Percentiles rank a stretch among this genome's conserved stretches.
Evolutionary conservation across 2,888 invertebrate genomes (phyloP).

Genomic region (Drosophila infuscata): DNA sequence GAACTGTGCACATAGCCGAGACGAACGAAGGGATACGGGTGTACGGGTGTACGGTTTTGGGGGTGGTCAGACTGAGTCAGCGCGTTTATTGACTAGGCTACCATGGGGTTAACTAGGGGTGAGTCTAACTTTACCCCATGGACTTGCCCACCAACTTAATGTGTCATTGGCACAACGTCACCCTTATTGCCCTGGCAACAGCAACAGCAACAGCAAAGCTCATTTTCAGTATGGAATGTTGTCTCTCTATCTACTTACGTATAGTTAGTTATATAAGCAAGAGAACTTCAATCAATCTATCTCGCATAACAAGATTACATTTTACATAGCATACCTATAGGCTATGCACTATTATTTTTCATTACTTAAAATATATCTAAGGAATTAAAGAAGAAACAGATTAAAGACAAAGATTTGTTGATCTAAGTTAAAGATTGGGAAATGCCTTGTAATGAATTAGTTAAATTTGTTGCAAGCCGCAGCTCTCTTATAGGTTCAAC

Average conservation of each 20-base stretch:
- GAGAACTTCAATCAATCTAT: background rate
- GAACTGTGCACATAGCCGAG: constrained; percentile 24
- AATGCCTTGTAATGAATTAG: background rate
- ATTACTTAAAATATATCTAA: background rate
- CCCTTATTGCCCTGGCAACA: constrained; percentile 26
- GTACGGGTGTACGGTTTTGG: background rate
- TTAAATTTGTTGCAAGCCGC: background rate
- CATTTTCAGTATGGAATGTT: background rate
- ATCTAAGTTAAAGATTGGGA: background rate
- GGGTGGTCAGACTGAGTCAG: constrained; percentile 33
- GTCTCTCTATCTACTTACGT: too few species aligned
- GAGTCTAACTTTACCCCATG: constrained; percentile 36
- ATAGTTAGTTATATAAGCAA: background rate
- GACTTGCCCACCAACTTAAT: constrained; percentile 47
- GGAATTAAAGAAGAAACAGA: background rate
- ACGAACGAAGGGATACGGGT: background rate
- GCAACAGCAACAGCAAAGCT: constrained; percentile 1
- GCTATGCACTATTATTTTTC: background rate
- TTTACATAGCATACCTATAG: background rate
- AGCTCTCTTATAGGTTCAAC: constrained; percentile 6
- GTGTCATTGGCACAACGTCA: constrained; percentile 64
- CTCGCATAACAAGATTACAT: background rate
- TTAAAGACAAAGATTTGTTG: background rate
- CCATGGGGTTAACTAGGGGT: constrained; percentile 50
- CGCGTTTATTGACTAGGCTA: constrained; percentile 39